These are phyloP conservation scores for Muscicapa striata DNA, from an alignment of 2,797 vertebrate species.

Conservation along the genomic window DNA sequence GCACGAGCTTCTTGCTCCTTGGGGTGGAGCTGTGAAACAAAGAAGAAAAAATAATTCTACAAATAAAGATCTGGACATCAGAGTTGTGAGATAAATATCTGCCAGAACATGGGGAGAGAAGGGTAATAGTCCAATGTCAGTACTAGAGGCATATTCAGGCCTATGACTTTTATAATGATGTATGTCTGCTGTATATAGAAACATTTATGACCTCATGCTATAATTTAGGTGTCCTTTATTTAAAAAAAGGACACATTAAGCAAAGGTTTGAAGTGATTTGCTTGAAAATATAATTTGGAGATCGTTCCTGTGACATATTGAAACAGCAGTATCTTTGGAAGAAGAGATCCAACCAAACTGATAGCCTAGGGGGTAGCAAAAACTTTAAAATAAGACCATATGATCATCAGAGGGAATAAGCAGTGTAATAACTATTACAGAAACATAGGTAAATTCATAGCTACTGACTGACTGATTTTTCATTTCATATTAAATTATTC, in stretches of 20 bases:
- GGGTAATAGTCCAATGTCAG: not conserved
- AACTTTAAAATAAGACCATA: not conserved
- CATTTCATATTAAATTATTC: not conserved
- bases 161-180: not conserved
- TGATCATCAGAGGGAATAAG: not conserved
- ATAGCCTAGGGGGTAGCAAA: not conserved
- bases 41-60: not conserved
- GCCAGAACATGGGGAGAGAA: not conserved
- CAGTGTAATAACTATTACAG: not conserved
- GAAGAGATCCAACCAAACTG: not conserved
- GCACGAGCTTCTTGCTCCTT: not conserved
- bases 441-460: not conserved
- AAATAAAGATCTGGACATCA: not conserved
- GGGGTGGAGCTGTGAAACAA: constrained; percentile 19
- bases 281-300: not conserved
- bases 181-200: not conserved
- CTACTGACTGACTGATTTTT: not conserved
- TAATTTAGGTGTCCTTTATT: not conserved
- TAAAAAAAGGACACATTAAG: not conserved
- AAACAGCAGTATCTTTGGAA: not conserved
- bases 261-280: not conserved
- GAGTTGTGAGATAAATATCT: not conserved
- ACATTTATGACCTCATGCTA: not conserved
- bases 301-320: not conserved
- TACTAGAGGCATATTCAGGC: not conserved